These are phyloP conservation scores for Temnothorax longispinosus DNA, from an alignment of 1,140 invertebrate species.

Conservation along the genomic window DNA sequence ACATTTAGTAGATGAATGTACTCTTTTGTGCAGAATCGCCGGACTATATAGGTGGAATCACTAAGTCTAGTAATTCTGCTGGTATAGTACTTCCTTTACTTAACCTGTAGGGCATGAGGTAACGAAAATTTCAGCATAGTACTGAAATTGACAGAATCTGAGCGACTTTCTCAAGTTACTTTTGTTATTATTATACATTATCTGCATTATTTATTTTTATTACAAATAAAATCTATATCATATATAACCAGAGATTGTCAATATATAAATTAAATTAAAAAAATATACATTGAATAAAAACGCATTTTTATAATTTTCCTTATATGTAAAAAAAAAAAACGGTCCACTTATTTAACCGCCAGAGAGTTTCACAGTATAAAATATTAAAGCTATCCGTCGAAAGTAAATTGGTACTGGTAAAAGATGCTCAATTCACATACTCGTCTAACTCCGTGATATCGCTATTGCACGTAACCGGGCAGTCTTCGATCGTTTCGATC, in stretches of 20 bases:
- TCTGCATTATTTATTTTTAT: background rate
- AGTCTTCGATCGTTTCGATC: conserved; percentile 62
- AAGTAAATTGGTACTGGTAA: background rate
- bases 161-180: background rate
- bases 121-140: conserved; percentile 2
- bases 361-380: background rate
- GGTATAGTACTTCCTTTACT: conserved; percentile 7
- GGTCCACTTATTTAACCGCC: background rate
- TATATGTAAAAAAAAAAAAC: background rate
- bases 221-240: background rate
- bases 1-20: conserved; percentile 52
- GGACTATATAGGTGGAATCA: conserved; percentile 6
- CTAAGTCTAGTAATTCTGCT: background rate
- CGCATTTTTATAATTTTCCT: background rate
- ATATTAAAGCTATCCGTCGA: background rate
- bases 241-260: background rate
- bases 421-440: conserved; percentile 20
- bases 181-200: background rate
- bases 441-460: conserved; percentile 16
- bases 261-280: background rate
- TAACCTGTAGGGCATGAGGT: background rate
- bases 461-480: background rate
- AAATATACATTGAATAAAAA: background rate
- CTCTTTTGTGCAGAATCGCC: conserved; percentile 18
- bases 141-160: conserved; percentile 17